Conservation (phyloP, 2,113 vertebrate species). For the Triplophysa dalaica region DNA sequence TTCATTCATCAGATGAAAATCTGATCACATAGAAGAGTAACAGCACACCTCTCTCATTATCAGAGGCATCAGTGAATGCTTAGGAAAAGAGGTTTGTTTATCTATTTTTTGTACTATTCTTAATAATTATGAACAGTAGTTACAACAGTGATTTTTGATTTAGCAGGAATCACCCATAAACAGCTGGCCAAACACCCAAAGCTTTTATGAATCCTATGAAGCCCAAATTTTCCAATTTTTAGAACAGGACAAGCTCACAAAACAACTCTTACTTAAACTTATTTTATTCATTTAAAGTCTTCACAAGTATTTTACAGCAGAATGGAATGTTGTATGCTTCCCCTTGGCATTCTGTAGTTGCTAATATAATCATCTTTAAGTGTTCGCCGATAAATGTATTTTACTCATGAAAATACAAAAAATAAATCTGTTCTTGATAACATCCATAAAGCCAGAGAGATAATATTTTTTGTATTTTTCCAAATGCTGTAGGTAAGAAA, state of each 20-base stretch:
- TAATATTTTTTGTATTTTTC: constrained; percentile 8
- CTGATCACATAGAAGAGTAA: too few species aligned
- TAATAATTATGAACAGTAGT: too few species aligned
- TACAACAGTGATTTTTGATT: too few species aligned
- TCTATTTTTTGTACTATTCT: too few species aligned
- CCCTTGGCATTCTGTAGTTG: constrained; percentile 74
- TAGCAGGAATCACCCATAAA: neutral
- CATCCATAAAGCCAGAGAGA: constrained; percentile 5
- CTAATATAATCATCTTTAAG: constrained; percentile 81
- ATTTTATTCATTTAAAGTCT: constrained; percentile 89
- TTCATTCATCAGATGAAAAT: too few species aligned
- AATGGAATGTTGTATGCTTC: constrained; percentile 91
- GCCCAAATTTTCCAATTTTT: neutral
- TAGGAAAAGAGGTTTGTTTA: too few species aligned
- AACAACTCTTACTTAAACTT: constrained; percentile 46
- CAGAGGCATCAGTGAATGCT: too few species aligned
- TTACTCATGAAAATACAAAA: constrained; percentile 60
- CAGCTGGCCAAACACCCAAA: neutral
- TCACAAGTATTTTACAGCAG: constrained; percentile 70
- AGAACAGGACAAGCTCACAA: neutral
- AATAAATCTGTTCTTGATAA: constrained; percentile 13
- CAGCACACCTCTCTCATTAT: too few species aligned
- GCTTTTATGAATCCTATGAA: neutral
- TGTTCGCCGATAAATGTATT: constrained; percentile 56
- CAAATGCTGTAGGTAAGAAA: neutral